Percentiles rank a stretch among this genome's conserved stretches.
Conservation (phyloP, 2,797 vertebrate species). For the Alexandromys oeconomus region DNA sequence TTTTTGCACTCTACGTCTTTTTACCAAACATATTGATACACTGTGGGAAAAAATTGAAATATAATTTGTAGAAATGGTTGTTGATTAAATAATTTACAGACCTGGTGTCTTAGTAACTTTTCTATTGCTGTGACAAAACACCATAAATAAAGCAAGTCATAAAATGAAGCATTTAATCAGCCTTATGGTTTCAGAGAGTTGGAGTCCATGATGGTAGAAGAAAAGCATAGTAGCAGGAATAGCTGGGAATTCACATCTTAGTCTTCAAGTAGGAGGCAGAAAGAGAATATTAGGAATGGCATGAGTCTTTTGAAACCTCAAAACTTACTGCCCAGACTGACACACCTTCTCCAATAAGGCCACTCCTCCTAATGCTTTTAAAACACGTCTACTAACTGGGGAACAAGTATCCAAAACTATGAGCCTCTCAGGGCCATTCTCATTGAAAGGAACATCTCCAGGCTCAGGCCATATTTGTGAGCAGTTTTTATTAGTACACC, state of each 20-base stretch:
- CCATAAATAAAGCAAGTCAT: background rate
- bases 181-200: background rate
- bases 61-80: background rate
- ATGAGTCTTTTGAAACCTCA: background rate
- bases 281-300: background rate
- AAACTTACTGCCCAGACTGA: background rate
- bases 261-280: background rate
- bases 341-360: background rate
- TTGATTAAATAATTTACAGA: constrained; percentile 16
- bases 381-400: background rate
- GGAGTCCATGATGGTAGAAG: background rate
- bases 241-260: background rate
- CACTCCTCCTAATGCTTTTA: background rate
- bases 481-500: background rate
- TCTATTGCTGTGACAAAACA: background rate
- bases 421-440: background rate
- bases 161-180: background rate
- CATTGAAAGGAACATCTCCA: background rate
- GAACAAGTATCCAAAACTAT: background rate
- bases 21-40: constrained; percentile 15
- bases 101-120: background rate
- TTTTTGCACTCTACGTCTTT: background rate
- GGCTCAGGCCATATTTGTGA: background rate
- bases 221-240: background rate
- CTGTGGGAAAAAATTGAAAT: background rate